Conservation (phyloP, 2,797 vertebrate species). For the Harpagifer antarcticus region DNA sequence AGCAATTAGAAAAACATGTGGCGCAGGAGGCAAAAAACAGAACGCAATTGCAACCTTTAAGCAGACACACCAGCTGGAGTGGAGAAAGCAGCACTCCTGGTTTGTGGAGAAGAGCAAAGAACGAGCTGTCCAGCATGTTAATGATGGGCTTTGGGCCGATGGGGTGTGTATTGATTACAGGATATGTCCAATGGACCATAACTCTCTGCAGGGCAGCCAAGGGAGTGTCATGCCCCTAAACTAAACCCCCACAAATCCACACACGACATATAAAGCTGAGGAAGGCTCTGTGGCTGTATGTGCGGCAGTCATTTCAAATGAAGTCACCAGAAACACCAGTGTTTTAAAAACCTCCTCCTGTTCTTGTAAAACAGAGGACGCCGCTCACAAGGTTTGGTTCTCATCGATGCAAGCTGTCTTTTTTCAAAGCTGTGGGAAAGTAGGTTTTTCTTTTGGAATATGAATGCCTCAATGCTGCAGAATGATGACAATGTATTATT, state of each 20-base stretch:
- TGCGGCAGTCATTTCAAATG: conserved; percentile 62
- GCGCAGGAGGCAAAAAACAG: conserved; percentile 61
- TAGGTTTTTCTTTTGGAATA: neutral
- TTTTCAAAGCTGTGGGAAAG: neutral
- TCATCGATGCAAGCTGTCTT: neutral
- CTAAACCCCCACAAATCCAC: conserved; percentile 72
- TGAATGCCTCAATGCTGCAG: neutral
- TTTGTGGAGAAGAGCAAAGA: conserved; percentile 68
- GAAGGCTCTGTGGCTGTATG: conserved; percentile 65
- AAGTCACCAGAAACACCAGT: conserved; percentile 55
- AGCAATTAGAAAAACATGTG: conserved; percentile 84
- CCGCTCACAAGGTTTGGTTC: conserved; percentile 28
- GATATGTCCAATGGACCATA: conserved; percentile 82
- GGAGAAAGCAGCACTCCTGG: conserved; percentile 69
- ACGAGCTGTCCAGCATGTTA: conserved; percentile 70
- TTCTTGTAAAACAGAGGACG: conserved; percentile 66
- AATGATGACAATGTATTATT: neutral
- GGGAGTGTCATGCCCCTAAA: conserved; percentile 71
- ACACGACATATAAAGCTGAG: conserved; percentile 59
- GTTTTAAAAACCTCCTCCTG: conserved; percentile 65
- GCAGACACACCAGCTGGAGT: conserved; percentile 76
- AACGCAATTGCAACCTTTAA: conserved; percentile 72
- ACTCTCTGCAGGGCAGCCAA: conserved; percentile 71
- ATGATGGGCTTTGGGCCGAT: conserved; percentile 73
- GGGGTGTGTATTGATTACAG: conserved; percentile 85